Evolutionary conservation across 2,888 invertebrate genomes (phyloP).

Genomic region (Agrotis puta): DNA sequence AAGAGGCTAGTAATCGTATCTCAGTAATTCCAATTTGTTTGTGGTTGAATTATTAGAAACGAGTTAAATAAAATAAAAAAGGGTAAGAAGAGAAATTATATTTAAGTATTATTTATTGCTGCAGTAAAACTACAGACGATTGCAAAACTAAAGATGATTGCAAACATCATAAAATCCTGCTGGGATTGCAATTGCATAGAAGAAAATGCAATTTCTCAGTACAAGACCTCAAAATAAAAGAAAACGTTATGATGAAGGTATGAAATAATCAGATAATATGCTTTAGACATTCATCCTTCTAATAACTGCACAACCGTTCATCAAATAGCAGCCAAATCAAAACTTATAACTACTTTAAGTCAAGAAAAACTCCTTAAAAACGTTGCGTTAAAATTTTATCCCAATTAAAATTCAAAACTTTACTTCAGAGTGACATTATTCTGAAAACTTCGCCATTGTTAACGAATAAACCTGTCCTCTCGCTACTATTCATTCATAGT

Average conservation of each 20-base stretch:
- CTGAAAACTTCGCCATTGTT: conserved; percentile 51
- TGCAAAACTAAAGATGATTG: conserved; percentile 13
- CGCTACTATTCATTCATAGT: conserved; percentile 56
- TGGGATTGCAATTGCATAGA: neutral
- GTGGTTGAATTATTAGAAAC: neutral
- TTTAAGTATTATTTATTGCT: too few species aligned
- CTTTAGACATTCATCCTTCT: neutral
- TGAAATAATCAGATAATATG: conserved; percentile 2
- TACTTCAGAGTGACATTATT: conserved; percentile 42
- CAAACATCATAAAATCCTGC: neutral
- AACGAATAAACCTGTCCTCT: conserved; percentile 46
- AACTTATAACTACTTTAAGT: neutral
- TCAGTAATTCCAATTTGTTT: too few species aligned
- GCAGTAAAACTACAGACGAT: neutral
- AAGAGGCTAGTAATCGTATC: too few species aligned
- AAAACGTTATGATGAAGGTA: conserved; percentile 13
- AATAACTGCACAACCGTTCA: neutral
- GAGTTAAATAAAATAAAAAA: neutral
- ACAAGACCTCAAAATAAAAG: conserved; percentile 11
- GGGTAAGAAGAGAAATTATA: too few species aligned
- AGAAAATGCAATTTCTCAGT: neutral
- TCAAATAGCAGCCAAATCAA: neutral
- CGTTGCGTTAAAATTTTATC: conserved; percentile 31
- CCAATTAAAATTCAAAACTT: conserved; percentile 42
- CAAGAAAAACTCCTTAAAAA: conserved; percentile 14